A percentile compares a stretch with the other conserved stretches of the same genome.
Evolutionary conservation across 2,113 vertebrate genomes (phyloP).

Genomic region (Catagonus wagneri): DNA sequence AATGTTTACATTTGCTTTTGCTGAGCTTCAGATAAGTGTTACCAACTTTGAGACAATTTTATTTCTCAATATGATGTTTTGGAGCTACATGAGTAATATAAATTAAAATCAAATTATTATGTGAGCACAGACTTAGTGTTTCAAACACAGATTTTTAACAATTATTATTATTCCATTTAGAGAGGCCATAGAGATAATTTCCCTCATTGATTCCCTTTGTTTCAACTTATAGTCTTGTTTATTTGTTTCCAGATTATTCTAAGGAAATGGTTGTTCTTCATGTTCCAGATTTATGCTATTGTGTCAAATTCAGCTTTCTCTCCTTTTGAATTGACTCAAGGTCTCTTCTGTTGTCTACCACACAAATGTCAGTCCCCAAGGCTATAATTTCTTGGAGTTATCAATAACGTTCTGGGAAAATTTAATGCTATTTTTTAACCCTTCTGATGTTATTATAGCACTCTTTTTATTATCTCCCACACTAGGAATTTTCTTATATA

Average conservation of each 20-base stretch:
- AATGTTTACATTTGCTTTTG: not conserved
- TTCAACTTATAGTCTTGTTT: not conserved
- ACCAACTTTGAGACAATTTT: not conserved
- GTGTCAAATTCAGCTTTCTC: not conserved
- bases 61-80: not conserved
- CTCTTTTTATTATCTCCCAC: not conserved
- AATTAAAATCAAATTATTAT: not conserved
- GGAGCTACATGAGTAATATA: not conserved
- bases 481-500: not conserved
- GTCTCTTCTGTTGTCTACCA: not conserved
- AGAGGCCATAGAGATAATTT: not conserved
- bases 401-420: not conserved
- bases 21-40: not conserved
- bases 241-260: not conserved
- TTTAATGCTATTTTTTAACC: not conserved
- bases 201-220: not conserved
- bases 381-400: not conserved
- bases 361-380: not conserved
- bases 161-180: not conserved
- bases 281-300: not conserved
- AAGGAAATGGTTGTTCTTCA: not conserved
- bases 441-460: not conserved
- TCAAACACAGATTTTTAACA: not conserved
- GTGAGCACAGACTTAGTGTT: not conserved
- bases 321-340: not conserved